These are phyloP conservation scores for Drosophila pseudotalamancana DNA, from an alignment of 2,888 invertebrate genomes.

Conservation along the genomic window DNA sequence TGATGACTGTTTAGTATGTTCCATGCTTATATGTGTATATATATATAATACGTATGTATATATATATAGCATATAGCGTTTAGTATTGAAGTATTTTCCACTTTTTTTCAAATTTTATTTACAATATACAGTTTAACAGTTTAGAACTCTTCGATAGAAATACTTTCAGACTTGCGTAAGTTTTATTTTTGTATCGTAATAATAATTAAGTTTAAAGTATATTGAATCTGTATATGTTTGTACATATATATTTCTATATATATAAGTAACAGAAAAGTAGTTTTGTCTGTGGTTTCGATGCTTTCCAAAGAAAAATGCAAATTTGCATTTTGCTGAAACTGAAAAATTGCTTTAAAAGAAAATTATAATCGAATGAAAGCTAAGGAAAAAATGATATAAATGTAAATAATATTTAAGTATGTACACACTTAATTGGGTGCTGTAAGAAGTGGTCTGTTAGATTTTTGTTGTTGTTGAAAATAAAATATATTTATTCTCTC, in stretches of 20 bases:
- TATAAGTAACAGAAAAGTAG: conserved; percentile 9
- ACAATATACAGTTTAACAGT: conserved; percentile 67
- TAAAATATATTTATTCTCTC: conserved; percentile 49
- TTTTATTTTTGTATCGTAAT: conserved; percentile 28
- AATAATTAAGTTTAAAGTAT: conserved; percentile 4
- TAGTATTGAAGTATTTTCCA: conserved; percentile 22
- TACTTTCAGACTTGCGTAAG: conserved; percentile 72
- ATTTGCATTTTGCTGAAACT: background rate
- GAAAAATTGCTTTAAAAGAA: background rate
- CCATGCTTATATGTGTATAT: conserved; percentile 7
- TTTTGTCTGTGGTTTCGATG: conserved; percentile 18
- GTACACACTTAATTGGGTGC: conserved; percentile 14
- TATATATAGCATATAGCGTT: conserved; percentile 26
- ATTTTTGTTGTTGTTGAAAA: conserved; percentile 27
- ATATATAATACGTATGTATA: background rate
- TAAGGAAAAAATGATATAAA: background rate
- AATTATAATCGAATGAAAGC: background rate
- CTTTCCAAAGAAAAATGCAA: no score
- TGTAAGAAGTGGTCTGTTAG: background rate
- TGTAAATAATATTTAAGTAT: background rate
- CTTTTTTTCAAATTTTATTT: conserved; percentile 34
- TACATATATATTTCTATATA: no score
- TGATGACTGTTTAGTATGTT: conserved; percentile 15
- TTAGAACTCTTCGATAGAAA: conserved; percentile 75
- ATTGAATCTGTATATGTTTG: no score